phyloP scores from a whole-genome alignment of 1,140 invertebrate genomes.

The Nasonia vitripennis region DNA sequence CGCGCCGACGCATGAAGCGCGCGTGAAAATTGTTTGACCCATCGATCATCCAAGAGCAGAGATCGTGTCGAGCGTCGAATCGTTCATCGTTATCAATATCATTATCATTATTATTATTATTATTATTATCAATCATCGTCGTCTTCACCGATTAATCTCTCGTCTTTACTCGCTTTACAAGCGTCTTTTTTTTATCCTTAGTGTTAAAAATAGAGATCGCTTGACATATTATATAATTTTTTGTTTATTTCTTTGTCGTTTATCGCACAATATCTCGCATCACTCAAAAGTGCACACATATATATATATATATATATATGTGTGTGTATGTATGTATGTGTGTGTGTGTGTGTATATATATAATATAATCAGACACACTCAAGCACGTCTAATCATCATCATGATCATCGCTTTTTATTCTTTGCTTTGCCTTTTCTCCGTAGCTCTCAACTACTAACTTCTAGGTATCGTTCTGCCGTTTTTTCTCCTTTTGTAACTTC shows the following conservation, averaged over 20 bases:
- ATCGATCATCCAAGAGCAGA: constrained; percentile 32
- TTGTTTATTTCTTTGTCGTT: constrained; percentile 34
- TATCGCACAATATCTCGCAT: constrained; percentile 41
- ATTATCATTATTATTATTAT: not conserved
- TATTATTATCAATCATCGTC: not conserved
- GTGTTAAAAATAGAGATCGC: constrained; percentile 56
- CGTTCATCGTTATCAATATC: not conserved
- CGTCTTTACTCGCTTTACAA: constrained; percentile 44
- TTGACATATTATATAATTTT: constrained; percentile 52
- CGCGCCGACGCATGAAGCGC: not conserved
- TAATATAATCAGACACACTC: constrained; percentile 1
- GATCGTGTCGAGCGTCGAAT: constrained; percentile 16
- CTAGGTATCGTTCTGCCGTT: constrained; percentile 32
- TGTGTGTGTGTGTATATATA: no score
- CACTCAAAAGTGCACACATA: constrained; percentile 28
- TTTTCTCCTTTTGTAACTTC: constrained; percentile 27
- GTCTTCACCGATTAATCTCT: constrained; percentile 34
- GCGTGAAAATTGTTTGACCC: constrained; percentile 28
- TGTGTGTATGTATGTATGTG: no score
- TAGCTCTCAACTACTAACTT: constrained; percentile 15
- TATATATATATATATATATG: no score
- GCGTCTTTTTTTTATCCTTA: constrained; percentile 38
- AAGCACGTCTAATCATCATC: constrained; percentile 12
- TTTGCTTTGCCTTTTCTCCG: constrained; percentile 26
- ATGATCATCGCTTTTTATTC: constrained; percentile 4